Conservation (phyloP, 2,797 vertebrate genomes). For the Amblyopsis hoosieri region DNA sequence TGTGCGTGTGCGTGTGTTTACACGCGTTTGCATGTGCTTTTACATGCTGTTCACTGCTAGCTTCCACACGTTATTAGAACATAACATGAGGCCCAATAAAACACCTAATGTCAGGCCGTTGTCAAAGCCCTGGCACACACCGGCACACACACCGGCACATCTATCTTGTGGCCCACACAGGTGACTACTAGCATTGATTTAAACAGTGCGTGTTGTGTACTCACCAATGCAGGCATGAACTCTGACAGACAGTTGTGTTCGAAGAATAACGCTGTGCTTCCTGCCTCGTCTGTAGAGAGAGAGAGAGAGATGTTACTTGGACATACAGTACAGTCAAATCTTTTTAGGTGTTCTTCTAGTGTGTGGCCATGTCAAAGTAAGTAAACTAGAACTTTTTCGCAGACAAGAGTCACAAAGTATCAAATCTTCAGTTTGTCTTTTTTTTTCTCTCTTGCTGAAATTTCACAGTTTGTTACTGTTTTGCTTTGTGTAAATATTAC, state of each 20-base stretch:
- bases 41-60: conserved; percentile 55
- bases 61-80: conserved; percentile 62
- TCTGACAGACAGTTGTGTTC: conserved; percentile 95
- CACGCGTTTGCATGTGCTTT: conserved; percentile 42
- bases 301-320: conserved; percentile 24
- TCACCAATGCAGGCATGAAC: conserved; percentile 98
- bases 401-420: no score
- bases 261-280: conserved; percentile 92
- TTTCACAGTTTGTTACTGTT: no score
- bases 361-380: background rate
- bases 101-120: conserved; percentile 34
- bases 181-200: conserved; percentile 16
- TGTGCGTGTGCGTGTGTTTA: background rate
- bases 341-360: conserved; percentile 1
- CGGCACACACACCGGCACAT: background rate
- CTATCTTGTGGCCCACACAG: conserved; percentile 29
- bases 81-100: conserved; percentile 68
- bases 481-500: no score
- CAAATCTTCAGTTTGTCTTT: no score
- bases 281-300: conserved; percentile 82
- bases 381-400: no score
- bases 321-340: background rate
- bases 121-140: conserved; percentile 36
- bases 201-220: conserved; percentile 51
- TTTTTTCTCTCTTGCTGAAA: no score